A percentile compares a stretch with the other conserved stretches of the same genome.
Conservation (phyloP, 2,888 invertebrate species). For the Rotaria magnacalcarata region DNA sequence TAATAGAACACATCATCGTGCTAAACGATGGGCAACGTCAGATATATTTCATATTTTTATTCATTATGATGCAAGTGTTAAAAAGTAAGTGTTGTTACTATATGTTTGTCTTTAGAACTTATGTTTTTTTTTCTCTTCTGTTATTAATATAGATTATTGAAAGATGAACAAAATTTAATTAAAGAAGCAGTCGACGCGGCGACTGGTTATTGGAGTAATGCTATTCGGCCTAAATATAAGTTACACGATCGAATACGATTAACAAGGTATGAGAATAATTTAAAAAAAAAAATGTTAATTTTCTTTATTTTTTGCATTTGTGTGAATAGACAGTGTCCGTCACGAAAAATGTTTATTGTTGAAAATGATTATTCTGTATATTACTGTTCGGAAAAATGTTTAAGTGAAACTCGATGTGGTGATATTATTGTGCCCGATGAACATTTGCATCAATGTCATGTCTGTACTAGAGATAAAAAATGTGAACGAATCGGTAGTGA, state of each 20-base stretch:
- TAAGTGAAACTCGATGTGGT: constrained; percentile 76
- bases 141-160: neutral
- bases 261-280: neutral
- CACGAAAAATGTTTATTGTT: constrained; percentile 28
- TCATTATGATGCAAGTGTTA: neutral
- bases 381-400: constrained; percentile 73
- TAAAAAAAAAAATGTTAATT: neutral
- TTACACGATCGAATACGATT: neutral
- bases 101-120: too few species aligned
- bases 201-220: neutral
- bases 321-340: constrained; percentile 28
- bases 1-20: neutral
- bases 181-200: neutral
- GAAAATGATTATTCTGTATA: constrained; percentile 18
- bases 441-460: constrained; percentile 82
- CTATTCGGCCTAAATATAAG: neutral
- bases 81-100: neutral
- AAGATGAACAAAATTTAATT: neutral
- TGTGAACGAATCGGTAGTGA: constrained; percentile 60
- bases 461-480: constrained; percentile 53
- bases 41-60: neutral
- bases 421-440: constrained; percentile 86
- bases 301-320: neutral
- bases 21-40: neutral
- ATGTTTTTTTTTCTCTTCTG: neutral